These are phyloP conservation scores for Philaethria dido DNA, from an alignment of 2,888 invertebrate species.

Conservation along the genomic window DNA sequence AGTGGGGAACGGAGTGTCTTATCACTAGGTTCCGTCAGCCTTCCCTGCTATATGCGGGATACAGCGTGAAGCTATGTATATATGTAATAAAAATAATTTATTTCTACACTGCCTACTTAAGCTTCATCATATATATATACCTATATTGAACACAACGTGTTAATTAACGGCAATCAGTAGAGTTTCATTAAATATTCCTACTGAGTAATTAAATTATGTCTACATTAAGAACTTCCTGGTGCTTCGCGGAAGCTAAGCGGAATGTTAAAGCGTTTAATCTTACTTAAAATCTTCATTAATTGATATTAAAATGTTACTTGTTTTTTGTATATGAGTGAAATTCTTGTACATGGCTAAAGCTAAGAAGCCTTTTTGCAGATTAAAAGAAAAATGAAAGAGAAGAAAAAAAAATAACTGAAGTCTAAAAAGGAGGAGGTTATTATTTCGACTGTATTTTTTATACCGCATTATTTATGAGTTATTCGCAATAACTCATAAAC, in stretches of 20 bases:
- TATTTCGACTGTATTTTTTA: no score
- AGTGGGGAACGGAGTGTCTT: no score
- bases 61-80: no score
- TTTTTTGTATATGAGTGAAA: background rate
- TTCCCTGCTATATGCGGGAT: no score
- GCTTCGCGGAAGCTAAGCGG: conserved; percentile 20
- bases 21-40: no score
- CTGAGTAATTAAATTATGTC: conserved; percentile 21
- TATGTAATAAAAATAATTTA: background rate
- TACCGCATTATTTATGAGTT: no score
- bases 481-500: no score
- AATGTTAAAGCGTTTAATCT: conserved; percentile 6
- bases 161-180: conserved; percentile 12
- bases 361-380: background rate
- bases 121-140: background rate
- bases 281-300: conserved; percentile 4
- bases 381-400: no score
- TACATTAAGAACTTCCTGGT: conserved; percentile 21
- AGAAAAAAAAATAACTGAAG: no score
- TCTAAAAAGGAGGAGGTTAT: no score
- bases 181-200: conserved; percentile 16
- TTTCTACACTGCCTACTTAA: background rate
- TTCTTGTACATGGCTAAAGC: background rate
- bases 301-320: background rate
- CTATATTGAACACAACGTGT: background rate